phyloP scores from a whole-genome alignment of 2,797 vertebrate species.

The Scolopax rusticola region DNA sequence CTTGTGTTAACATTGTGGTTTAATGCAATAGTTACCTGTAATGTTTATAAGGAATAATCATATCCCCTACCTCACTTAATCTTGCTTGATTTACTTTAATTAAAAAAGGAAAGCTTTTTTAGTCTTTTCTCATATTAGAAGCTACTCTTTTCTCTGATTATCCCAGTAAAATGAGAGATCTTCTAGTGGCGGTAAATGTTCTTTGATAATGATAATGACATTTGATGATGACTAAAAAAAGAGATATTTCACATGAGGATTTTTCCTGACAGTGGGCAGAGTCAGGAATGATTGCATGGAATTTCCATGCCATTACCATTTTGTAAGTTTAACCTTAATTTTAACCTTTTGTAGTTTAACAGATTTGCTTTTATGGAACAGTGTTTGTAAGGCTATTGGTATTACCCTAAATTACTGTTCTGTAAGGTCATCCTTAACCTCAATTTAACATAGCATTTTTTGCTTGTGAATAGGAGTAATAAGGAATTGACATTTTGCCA shows the following conservation, averaged over 20 bases:
- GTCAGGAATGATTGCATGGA: neutral
- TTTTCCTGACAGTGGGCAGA: neutral
- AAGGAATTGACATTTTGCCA: conserved; percentile 57
- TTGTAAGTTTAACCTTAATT: neutral
- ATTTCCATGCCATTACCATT: neutral
- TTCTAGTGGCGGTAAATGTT: neutral
- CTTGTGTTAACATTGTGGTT: neutral
- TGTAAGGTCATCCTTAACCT: neutral
- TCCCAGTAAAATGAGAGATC: neutral
- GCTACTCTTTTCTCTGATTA: neutral
- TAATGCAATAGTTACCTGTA: neutral
- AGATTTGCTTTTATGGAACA: neutral
- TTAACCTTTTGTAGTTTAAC: neutral
- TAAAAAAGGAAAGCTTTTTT: neutral
- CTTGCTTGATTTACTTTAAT: neutral
- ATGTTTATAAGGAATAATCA: neutral
- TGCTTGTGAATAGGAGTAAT: neutral
- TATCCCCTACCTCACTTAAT: neutral
- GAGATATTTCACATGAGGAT: neutral
- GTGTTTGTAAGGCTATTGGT: neutral
- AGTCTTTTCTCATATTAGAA: neutral
- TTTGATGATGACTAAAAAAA: neutral
- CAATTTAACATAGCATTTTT: neutral
- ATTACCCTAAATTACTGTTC: neutral
- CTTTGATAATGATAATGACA: neutral